Evolutionary conservation across 2,797 vertebrate genomes (phyloP), one percentile per base, ranked within the genome.

Genomic region (Anguilla anguilla): DNA sequence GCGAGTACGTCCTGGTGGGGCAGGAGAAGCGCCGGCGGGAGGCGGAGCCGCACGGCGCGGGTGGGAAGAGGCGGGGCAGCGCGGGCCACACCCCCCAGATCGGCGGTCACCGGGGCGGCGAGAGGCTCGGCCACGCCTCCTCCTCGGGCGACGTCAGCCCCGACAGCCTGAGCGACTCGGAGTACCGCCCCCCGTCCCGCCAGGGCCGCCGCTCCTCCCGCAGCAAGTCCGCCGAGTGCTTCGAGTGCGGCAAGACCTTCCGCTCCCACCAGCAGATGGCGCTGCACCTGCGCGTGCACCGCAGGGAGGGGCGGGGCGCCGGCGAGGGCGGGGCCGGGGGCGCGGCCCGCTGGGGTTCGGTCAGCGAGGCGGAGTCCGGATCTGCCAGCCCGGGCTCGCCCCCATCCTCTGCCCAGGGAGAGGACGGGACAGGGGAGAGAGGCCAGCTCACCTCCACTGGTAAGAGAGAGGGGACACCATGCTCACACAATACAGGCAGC

Each of bases 261-360:
- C 97, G 98, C 91, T 99, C 97, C 55, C 98, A 97, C 64, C 97
- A 98, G 92, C 98, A 99, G 96, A 97, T 99, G 97, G 96, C 97
- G 43, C 96, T 98, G 90, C 98, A 99, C 92, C 97, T 97, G 1
- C 96, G 98, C 0, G 97, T 98, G 89, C 98, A 99, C 92, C 97
- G 97, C 88, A 97, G 96, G 46, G 96, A 96, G 0, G 90, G 91
- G 0, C 84, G 88, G 0, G 85, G 90, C 87, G 91, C 64, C 87
- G 95, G 0, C 87, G 95, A 91, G 90, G 96, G 92, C 95, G 94
- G 0, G 90, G 95, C 49, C 96, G 94, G 22, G 5, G 96, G 97
- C 90, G 96, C 96, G 0, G 93, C 92, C 69, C 86, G 94, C 10
- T 95, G 94, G 82, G 96, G 95, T 53, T 98, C 96, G n/a, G 96